Evolutionary conservation across 2,888 invertebrate species (phyloP).

Genomic region (Chloroclysta siterata): DNA sequence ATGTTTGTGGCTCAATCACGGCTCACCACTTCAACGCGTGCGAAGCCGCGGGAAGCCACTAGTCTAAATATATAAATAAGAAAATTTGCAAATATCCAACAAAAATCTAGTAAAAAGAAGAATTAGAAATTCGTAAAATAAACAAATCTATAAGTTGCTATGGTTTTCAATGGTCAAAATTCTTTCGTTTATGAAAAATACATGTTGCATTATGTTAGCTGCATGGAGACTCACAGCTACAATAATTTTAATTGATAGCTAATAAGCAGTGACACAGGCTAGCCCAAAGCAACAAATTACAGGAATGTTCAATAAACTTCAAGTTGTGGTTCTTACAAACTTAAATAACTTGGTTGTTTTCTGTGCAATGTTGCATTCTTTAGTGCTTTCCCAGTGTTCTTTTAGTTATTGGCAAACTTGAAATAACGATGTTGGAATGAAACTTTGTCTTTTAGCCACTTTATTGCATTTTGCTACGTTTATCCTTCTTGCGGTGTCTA

Average conservation of each 20-base stretch:
- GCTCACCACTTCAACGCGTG: no score
- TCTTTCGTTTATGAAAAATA: no score
- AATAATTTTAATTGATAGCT: neutral
- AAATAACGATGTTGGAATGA: conserved; percentile 43
- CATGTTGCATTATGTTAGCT: no score
- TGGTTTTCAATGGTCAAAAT: no score
- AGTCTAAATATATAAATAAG: no score
- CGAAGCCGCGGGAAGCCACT: no score
- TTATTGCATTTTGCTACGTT: conserved; percentile 34
- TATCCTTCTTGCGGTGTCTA: conserved; percentile 7
- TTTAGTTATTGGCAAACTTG: conserved; percentile 41
- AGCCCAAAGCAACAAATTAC: conserved; percentile 8
- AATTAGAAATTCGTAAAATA: no score
- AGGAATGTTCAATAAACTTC: conserved; percentile 30
- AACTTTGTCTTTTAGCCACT: conserved; percentile 40
- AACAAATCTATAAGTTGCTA: no score
- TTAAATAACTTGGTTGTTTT: conserved; percentile 39
- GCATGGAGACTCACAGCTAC: no score
- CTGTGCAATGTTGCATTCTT: conserved; percentile 42
- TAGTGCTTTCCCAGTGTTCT: conserved; percentile 39
- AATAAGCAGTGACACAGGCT: neutral
- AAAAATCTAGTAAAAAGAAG: no score
- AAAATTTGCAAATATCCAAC: no score
- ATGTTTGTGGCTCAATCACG: no score
- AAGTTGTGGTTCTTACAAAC: conserved; percentile 38